A percentile compares a stretch with the other conserved stretches of the same genome.
Conservation (phyloP, 2,888 invertebrate genomes). For the Machimus rusticus region DNA sequence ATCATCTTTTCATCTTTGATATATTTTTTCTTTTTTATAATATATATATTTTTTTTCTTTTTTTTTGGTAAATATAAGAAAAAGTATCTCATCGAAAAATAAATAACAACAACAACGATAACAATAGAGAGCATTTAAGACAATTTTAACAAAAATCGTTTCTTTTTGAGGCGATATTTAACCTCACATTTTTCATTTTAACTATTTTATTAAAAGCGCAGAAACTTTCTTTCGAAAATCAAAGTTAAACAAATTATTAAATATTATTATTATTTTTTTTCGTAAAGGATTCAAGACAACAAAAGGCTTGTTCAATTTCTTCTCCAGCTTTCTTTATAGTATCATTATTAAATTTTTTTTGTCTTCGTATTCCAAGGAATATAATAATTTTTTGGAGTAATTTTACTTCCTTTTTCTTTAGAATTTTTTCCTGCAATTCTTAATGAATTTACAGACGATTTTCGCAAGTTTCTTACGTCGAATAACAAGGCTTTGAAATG, state of each 20-base stretch:
- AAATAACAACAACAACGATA: neutral
- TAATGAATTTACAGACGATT: constrained; percentile 33
- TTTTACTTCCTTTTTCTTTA: neutral
- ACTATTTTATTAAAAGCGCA: neutral
- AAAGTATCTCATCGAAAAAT: neutral
- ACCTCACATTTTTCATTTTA: neutral
- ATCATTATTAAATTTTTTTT: neutral
- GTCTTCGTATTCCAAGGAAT: neutral
- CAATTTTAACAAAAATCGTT: neutral
- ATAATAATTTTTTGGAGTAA: neutral
- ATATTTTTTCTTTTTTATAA: neutral
- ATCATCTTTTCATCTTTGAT: neutral
- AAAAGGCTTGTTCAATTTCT: neutral
- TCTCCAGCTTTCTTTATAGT: neutral
- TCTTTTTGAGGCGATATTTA: neutral
- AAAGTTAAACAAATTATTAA: no score
- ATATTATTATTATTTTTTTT: neutral
- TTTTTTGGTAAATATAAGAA: neutral
- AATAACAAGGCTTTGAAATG: constrained; percentile 28
- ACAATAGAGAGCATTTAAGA: neutral
- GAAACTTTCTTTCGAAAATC: neutral
- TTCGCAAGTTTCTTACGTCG: constrained; percentile 35
- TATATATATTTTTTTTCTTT: neutral
- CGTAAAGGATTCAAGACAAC: neutral
- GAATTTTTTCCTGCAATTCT: constrained; percentile 18